A percentile compares a stretch with the other conserved stretches of the same genome.
Evolutionary conservation across 2,797 vertebrate genomes (phyloP).

Genomic region (Acanthurus tractus): DNA sequence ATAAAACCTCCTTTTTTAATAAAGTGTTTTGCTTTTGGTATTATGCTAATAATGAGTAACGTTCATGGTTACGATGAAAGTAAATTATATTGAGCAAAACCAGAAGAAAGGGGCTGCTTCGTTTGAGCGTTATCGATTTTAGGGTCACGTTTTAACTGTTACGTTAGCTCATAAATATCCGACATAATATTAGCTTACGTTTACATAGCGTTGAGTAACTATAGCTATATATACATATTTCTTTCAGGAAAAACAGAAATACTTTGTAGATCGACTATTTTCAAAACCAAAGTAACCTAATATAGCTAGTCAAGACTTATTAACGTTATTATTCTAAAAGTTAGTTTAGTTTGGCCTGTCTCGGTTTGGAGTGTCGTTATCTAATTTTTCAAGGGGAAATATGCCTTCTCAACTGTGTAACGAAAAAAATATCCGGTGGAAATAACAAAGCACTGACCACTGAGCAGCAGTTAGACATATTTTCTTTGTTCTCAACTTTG

Average conservation of each 20-base stretch:
- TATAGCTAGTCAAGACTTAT: neutral
- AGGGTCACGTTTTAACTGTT: neutral
- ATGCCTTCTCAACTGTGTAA: too few relatives aligned
- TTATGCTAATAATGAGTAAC: neutral
- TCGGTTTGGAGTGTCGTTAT: neutral
- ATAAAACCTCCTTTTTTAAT: neutral
- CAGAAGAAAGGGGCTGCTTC: neutral
- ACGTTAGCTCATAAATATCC: neutral
- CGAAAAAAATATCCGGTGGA: too few relatives aligned
- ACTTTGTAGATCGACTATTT: neutral
- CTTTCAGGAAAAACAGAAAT: neutral
- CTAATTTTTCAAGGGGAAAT: too few relatives aligned
- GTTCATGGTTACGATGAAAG: neutral
- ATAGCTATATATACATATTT: too few relatives aligned
- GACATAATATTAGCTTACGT: neutral
- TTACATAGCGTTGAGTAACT: neutral
- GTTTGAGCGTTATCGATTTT: neutral
- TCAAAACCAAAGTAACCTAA: too few relatives aligned
- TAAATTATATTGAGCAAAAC: neutral
- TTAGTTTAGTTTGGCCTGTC: too few relatives aligned
- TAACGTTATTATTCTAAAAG: too few relatives aligned
- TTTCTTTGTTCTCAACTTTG: too few relatives aligned
- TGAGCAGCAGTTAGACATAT: too few relatives aligned
- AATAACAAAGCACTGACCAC: too few relatives aligned
- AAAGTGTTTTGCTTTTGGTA: accelerated